Base-by-base conservation (phyloP, 2,797 vertebrate genomes). In the Pelochelys cantorii region DNA sequence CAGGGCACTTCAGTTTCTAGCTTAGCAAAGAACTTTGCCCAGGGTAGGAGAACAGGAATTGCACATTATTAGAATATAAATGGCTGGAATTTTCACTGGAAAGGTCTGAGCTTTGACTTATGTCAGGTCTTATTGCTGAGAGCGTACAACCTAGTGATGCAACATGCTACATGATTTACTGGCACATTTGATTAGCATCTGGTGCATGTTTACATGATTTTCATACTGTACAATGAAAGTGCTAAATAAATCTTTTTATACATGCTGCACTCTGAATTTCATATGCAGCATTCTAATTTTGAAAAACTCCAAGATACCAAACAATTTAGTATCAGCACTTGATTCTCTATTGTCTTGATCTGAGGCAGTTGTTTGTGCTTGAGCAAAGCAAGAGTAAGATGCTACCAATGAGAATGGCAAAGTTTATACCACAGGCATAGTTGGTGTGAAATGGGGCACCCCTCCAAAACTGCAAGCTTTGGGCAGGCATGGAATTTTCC, bases 191-290 rank as follows among this genome's bases (percentile, higher is more conserved):
- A 81, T 68, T 57, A 25, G 48, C 74, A 31, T 18, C 48, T 84
- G 42, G 79, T 87, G 7, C 55, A 92, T 95, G 86, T 94, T 94
- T 89, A 90, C 78, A 86, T 91, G 85, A 68, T 54, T 57, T 86
- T 81, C 34, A 91, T 85, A 56, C 75, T 88, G 48, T 89, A 42
- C 87, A 92, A 92, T 85, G 68, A 85, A 86, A 94, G 25, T 87
- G 88, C 6, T 89, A 95, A 93, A 57, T 88, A 79, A 10, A 65
- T n/a, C 42, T 92, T 62, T 42, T 93, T 88, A 22, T 87, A 81
- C 89, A 81, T 56, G 57, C 57, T 77, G 42, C 27, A 77, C 17
- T 77, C 74, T 77, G 42, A 77, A 77, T 52, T 77, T 48, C 74
- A 77, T 22, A 71, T 37, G 34, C 9, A 9, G 25, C 74, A 27